Base-by-base conservation (phyloP, 2,113 vertebrate genomes). In the Scomber japonicus region DNA sequence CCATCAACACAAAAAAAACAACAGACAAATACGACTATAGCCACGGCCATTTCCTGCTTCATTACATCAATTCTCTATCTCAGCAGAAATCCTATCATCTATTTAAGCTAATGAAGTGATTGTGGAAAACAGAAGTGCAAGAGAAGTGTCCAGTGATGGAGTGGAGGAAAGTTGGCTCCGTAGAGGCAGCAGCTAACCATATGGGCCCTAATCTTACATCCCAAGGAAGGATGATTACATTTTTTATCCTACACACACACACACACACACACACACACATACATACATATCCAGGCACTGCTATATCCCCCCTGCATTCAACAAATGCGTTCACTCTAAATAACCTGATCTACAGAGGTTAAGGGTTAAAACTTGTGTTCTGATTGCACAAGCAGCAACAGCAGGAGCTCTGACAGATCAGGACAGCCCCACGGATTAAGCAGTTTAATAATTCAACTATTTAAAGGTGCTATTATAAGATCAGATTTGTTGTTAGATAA, bases 181-280 rank as follows among this genome's bases (percentile, higher is more conserved):
- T 4, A 70, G 76, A 67, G 19, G 78, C 71, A 74, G 74, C 24
- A 75, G 62, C 40, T 86, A 78, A 77, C 49, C 60, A 11, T 69
- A 82, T 54, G 63, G 59, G 81, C 74, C 71, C 48, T 89, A 91
- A 92, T 90, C 85, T 77, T 57, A 79, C 57, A 80, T 71, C 50
- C 73, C 12, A 83, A 66, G 65, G 63, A 53, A 53, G 62, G 87
- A 86, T 85, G 87, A 88, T 84, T 90, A 87, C 71, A 84, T 87
- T 88, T 87, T 85, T 72, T 71, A 82, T 84, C 77, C 83, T 71
- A 40, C 35, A 40, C 35, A 69, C 53, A 78, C 35, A 69, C 56
- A 78, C 60, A 21, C 21, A 21, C 21, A 21, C 21, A 21, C 21
- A 21, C 21, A 21, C 21, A 21, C 21, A 21, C 21, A 21, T 1